A percentile compares a stretch with the other conserved stretches of the same genome.
Conservation (phyloP, 2,888 invertebrate genomes). For the Zele albiditarsus region DNA sequence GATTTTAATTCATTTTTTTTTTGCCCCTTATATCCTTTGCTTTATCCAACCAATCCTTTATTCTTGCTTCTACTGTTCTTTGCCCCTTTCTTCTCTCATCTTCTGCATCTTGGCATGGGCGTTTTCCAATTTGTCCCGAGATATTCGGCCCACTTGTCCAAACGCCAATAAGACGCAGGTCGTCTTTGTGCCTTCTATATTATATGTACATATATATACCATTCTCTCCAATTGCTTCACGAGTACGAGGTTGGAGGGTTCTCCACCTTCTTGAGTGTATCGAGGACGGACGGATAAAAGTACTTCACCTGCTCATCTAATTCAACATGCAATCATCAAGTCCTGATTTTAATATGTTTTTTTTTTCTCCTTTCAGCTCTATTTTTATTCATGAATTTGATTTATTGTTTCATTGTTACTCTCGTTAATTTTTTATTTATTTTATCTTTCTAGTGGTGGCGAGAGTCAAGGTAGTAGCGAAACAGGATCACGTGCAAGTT, state of each 20-base stretch:
- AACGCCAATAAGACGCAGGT: slow-evolving; percentile 31
- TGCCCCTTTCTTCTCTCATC: not conserved
- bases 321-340: not conserved
- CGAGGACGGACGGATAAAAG: not conserved
- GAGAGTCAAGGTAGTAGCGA: slow-evolving; percentile 59
- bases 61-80: slow-evolving; percentile 11
- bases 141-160: slow-evolving; percentile 25
- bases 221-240: not conserved
- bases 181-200: slow-evolving; percentile 24
- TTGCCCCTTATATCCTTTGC: not conserved
- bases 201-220: not conserved
- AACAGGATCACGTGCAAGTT: slow-evolving; percentile 61
- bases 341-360: not conserved
- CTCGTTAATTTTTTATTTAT: not conserved
- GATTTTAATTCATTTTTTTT: not conserved
- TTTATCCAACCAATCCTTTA: not conserved
- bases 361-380: slow-evolving; percentile 1
- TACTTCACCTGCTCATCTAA: not conserved
- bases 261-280: not conserved
- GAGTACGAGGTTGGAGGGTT: not conserved
- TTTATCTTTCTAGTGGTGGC: slow-evolving; percentile 57
- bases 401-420: slow-evolving; percentile 13
- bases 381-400: not conserved
- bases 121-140: slow-evolving; percentile 48
- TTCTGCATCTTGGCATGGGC: not conserved